Percentiles rank a stretch among this genome's conserved stretches.
These are phyloP conservation scores for Mastomys coucha DNA, from an alignment of 2,113 vertebrate species.

Conservation along the genomic window DNA sequence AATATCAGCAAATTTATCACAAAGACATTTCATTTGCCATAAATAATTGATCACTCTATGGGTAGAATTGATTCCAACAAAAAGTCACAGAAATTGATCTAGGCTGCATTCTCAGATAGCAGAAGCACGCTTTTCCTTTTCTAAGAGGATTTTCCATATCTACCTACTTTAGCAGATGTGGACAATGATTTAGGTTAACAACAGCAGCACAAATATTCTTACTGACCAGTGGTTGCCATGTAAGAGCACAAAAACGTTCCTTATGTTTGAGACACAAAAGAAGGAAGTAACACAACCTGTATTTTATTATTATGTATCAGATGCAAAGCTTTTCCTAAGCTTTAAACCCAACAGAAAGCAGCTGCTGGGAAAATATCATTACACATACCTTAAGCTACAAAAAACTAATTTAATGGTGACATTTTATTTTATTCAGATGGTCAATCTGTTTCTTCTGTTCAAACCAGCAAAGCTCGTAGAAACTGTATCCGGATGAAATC, in stretches of 20 bases:
- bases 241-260: constrained; percentile 77
- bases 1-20: constrained; percentile 61
- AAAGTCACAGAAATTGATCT: constrained; percentile 33
- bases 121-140: constrained; percentile 19
- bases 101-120: background rate
- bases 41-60: constrained; percentile 42
- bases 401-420: constrained; percentile 89
- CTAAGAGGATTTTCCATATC: constrained; percentile 23
- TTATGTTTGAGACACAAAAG: constrained; percentile 84
- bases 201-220: constrained; percentile 54
- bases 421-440: constrained; percentile 91
- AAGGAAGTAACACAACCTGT: constrained; percentile 88
- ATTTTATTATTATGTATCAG: constrained; percentile 88
- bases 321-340: constrained; percentile 86
- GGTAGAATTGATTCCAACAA: background rate
- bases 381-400: constrained; percentile 88
- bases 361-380: constrained; percentile 89
- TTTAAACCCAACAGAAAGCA: constrained; percentile 89
- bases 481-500: constrained; percentile 90
- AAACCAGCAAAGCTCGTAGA: constrained; percentile 85
- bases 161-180: constrained; percentile 69
- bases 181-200: constrained; percentile 78
- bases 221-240: constrained; percentile 75
- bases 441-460: constrained; percentile 86
- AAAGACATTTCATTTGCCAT: constrained; percentile 56